Base-by-base conservation (phyloP, 2,113 vertebrate genomes). In the Mastomys natalensis region DNA sequence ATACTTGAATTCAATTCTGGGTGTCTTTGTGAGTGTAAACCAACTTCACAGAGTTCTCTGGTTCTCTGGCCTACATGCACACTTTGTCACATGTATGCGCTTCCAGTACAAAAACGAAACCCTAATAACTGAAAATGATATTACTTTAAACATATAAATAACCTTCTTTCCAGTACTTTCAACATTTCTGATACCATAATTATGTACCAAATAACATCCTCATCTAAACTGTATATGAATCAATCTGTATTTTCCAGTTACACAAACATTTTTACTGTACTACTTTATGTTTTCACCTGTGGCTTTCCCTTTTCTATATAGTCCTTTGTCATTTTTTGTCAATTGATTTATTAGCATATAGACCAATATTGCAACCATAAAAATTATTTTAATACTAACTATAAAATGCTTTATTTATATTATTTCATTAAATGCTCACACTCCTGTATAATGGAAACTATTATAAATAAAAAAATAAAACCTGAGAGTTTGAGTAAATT, bases 261-360 rank as follows among this genome's bases (percentile, higher is more conserved):
- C 26, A 77, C 24, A 77, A 48, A 0, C 43, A 77, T 48, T 48
- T 77, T 48, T 48, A 77, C 31, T 78, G 21, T 48, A 53, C 31
- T 34, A 78, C 13, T 40, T 87, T 90, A 29, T 40, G 24, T 88
- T 91, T 72, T 70, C 87, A 78, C 3, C 5, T 66, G 40, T 93
- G 68, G 16, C 58, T 40, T 60, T 78, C 60, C 0, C 15, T 48
- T 1, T 93, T 80, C 45, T 12, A 82, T 7, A 78, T 22, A 66
- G 13, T 58, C 87, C 16, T 93, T 85, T 77, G 24, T 26, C 43
- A 11, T 60, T n/a, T 80, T n/a, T 80, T 95, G 91, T 89, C 19
- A 89, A 31, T 80, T 91, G 64, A 34, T 76, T 76, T 3, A 89
- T 85, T 80, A 66, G n/a, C 16, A 43, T 64, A 31, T 96, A 91